Percentiles rank a stretch among this genome's conserved stretches.
Conservation (phyloP, 1,140 invertebrate genomes). For the Potamilus streckersoni region DNA sequence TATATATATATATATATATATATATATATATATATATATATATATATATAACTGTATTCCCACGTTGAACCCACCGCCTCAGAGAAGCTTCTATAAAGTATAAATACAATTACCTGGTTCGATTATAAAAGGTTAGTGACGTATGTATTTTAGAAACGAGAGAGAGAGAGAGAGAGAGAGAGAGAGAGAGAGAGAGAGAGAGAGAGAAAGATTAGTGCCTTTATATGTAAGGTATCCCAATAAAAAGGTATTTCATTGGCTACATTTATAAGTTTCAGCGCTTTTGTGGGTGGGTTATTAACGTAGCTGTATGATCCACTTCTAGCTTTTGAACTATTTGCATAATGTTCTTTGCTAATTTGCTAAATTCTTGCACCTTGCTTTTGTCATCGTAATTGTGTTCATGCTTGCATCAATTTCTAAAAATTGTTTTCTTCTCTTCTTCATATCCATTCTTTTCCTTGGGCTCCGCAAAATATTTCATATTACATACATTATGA, state of each 20-base stretch:
- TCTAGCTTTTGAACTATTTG: constrained; percentile 8
- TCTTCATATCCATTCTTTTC: background rate
- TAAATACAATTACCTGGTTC: no score
- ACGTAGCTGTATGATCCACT: constrained; percentile 23
- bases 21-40: no score
- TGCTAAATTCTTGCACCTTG: constrained; percentile 14
- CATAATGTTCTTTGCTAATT: background rate
- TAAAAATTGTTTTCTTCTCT: background rate
- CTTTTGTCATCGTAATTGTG: constrained; percentile 16
- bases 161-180: constrained; percentile 3
- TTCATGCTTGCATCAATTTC: background rate
- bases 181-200: background rate
- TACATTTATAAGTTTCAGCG: constrained; percentile 51
- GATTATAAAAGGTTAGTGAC: no score
- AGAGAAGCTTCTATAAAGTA: no score
- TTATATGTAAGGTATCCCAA: constrained; percentile 53
- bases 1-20: no score
- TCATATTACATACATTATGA: no score
- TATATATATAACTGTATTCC: no score
- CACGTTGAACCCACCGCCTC: no score
- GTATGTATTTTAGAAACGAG: no score
- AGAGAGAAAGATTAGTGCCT: constrained; percentile 46
- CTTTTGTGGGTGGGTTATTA: constrained; percentile 38
- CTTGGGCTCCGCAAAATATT: no score
- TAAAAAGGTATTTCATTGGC: constrained; percentile 47